Evolutionary conservation across 2,797 vertebrate genomes (phyloP).

Genomic region (Eulemur coronatus): DNA sequence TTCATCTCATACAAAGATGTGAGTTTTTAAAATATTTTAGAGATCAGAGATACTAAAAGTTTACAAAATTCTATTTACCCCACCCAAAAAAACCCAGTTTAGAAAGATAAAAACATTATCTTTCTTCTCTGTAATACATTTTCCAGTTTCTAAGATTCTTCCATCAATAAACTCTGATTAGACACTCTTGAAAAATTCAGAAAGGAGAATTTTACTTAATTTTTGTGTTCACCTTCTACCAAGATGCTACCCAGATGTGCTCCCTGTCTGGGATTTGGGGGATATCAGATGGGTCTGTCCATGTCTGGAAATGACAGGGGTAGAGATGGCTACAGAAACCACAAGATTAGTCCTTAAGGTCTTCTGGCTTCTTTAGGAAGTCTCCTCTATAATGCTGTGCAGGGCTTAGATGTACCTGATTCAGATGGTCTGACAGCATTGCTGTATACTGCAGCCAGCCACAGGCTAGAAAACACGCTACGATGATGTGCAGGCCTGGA

Average conservation of each 20-base stretch:
- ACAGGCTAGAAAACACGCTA: neutral
- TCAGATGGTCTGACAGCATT: neutral
- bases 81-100: neutral
- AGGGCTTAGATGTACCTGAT: neutral
- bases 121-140: neutral
- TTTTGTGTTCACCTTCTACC: neutral
- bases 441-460: neutral
- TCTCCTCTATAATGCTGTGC: neutral
- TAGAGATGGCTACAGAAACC: neutral
- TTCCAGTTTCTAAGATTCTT: neutral
- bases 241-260: neutral
- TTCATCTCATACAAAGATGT: neutral
- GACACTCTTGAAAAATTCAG: neutral
- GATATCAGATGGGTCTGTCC: neutral
- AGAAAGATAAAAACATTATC: neutral
- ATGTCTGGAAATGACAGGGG: neutral
- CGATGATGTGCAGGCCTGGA: neutral
- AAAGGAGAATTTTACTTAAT: neutral
- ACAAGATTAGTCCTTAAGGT: neutral
- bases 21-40: neutral
- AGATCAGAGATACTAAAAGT: neutral
- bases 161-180: neutral
- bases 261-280: neutral
- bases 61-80: neutral
- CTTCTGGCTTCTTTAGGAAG: neutral